phyloP scores from a whole-genome alignment of 2,113 vertebrate genomes.

The Tympanuchus pallidicinctus region DNA sequence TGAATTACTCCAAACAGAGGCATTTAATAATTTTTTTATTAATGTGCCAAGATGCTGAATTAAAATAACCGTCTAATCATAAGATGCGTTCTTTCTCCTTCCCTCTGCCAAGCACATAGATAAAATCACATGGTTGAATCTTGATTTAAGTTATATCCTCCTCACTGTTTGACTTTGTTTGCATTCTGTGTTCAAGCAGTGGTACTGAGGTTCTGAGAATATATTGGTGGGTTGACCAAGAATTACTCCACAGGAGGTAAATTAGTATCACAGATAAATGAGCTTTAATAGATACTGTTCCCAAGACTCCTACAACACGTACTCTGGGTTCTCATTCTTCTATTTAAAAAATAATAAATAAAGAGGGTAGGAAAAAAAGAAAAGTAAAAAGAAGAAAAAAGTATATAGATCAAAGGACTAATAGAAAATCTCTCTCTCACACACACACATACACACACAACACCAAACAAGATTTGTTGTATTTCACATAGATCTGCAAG shows the following conservation, averaged over 20 bases:
- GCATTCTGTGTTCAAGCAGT: background rate
- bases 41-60: conserved; percentile 10
- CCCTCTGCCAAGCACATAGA: background rate
- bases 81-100: conserved; percentile 15
- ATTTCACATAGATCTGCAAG: background rate
- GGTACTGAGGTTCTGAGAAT: background rate
- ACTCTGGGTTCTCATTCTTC: background rate
- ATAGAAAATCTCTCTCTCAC: background rate
- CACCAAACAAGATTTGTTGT: background rate
- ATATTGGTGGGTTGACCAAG: background rate
- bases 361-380: too few species aligned
- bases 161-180: conserved; percentile 3
- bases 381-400: background rate
- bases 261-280: background rate
- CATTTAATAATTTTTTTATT: conserved; percentile 38
- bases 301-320: background rate
- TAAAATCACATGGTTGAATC: background rate
- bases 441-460: too few species aligned
- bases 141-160: conserved; percentile 14
- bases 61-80: background rate
- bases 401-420: too few species aligned
- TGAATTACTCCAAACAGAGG: background rate
- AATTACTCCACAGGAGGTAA: background rate
- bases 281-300: background rate
- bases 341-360: background rate